Percentiles rank a stretch among this genome's conserved stretches.
phyloP scores from a whole-genome alignment of 2,797 vertebrate species.

The Hippocampus kuda region DNA sequence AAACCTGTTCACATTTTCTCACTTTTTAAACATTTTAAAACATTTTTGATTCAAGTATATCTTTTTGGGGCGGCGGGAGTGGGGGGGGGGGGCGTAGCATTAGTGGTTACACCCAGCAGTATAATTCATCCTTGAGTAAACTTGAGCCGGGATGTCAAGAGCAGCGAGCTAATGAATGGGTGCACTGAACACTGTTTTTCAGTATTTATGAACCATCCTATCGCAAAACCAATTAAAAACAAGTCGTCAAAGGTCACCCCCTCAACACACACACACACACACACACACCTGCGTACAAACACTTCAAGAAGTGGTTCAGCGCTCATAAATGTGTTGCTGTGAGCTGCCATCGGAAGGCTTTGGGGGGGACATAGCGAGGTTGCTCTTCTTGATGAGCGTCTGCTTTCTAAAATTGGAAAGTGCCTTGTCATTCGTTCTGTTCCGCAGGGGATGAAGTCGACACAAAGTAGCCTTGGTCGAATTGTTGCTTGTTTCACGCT shows the following conservation, averaged over 20 bases:
- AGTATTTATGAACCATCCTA: background rate
- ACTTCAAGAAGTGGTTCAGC: background rate
- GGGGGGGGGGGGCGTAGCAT: no score
- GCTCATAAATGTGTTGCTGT: background rate
- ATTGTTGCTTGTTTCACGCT: background rate
- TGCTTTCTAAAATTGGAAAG: slow-evolving; percentile 5
- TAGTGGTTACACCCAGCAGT: background rate
- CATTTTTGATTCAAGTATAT: background rate
- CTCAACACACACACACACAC: background rate
- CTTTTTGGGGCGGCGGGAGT: no score
- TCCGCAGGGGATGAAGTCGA: background rate
- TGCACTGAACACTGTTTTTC: background rate
- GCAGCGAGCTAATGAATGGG: background rate
- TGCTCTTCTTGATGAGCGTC: background rate
- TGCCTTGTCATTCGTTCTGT: background rate
- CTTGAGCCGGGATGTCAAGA: background rate
- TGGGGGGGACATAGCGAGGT: background rate
- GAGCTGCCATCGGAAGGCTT: background rate
- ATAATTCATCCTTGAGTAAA: background rate
- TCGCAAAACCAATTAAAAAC: background rate
- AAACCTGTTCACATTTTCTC: background rate
- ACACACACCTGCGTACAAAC: background rate
- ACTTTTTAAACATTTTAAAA: background rate
- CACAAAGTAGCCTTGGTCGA: background rate
- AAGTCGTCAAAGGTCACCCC: background rate